Evolutionary conservation across 2,113 vertebrate species (phyloP).

Genomic region (Pseudonaja textilis): DNA sequence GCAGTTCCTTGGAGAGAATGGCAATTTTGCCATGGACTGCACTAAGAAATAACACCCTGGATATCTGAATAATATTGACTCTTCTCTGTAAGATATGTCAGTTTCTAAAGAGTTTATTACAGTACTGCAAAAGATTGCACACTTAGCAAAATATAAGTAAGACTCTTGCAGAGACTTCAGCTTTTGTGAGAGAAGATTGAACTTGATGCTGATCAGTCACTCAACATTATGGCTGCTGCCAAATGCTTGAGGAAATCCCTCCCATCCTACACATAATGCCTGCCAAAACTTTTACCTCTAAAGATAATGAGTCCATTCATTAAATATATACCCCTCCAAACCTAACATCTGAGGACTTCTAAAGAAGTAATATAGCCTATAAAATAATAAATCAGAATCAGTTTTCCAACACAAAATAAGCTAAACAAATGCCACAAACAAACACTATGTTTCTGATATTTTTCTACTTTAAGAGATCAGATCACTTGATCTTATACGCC

Average conservation of each 20-base stretch:
- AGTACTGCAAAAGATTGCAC: rapidly evolving
- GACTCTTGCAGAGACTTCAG: not conserved
- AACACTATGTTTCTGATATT: conserved; percentile 9
- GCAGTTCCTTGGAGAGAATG: not conserved
- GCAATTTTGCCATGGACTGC: no score
- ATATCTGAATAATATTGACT: not conserved
- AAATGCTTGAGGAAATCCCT: conserved; percentile 14
- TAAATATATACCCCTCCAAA: conserved; percentile 33
- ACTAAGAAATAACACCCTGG: no score
- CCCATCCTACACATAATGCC: not conserved
- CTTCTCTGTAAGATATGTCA: not conserved
- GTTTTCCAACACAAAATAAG: conserved; percentile 16
- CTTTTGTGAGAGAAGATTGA: not conserved
- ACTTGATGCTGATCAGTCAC: not conserved
- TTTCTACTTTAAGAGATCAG: not conserved
- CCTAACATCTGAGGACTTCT: conserved; percentile 23
- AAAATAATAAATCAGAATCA: conserved; percentile 5
- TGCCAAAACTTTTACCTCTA: not conserved
- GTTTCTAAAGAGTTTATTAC: not conserved
- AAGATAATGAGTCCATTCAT: conserved; percentile 7
- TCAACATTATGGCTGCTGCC: conserved; percentile 24
- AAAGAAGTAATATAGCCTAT: not conserved
- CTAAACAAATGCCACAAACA: conserved; percentile 42
- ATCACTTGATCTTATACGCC: not conserved
- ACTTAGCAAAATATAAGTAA: not conserved